Evolutionary conservation across 1,140 invertebrate species (phyloP), one percentile per base, ranked within the genome.

Genomic region (Eubasilissa regina): DNA sequence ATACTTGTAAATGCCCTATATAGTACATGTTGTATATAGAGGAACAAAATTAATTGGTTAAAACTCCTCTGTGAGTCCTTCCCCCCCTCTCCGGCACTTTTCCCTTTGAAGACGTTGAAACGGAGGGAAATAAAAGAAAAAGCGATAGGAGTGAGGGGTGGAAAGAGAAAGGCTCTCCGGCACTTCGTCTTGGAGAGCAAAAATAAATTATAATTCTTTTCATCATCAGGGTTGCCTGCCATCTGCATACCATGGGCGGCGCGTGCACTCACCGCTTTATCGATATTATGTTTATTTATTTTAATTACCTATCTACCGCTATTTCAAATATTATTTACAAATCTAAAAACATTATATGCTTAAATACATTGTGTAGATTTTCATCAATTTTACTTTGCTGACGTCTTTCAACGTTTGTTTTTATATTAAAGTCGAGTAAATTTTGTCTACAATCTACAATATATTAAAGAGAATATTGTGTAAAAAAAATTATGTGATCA

Each of bases 41-140:
- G 89, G 88, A 89, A 89, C 88, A 89, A 89, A 89, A 89, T 89
- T 89, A 89, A 89, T 89, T 89, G 89, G 89, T 89, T 89, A 89
- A 89, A 89, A 89, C 89, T 89, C 89, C 88, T 89, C 89, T 89
- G 87, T 45, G 77, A 81, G 80, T 88, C 86, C 87, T 87, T 11
- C 68, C 48, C 19, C 81, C 84, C 83, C 85, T 83, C 84, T 84
- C 83, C 83, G 84, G 80, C 81, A 76, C 80, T 78, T 80, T 82
- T 81, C 81, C 81, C 79, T 83, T 83, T 83, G 81, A 83, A 83
- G 81, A 83, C 81, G 78, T 75, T 72, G 81, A 83, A 83, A 83
- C 79, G 81, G 79, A 83, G 72, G 81, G 76, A 83, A 83, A 83
- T 83, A 83, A 83, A 83, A 83, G 81, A 80, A 82, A 80, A 82